These are phyloP conservation scores for Alloplasta piceator DNA, from an alignment of 2,888 invertebrate genomes.

Conservation along the genomic window DNA sequence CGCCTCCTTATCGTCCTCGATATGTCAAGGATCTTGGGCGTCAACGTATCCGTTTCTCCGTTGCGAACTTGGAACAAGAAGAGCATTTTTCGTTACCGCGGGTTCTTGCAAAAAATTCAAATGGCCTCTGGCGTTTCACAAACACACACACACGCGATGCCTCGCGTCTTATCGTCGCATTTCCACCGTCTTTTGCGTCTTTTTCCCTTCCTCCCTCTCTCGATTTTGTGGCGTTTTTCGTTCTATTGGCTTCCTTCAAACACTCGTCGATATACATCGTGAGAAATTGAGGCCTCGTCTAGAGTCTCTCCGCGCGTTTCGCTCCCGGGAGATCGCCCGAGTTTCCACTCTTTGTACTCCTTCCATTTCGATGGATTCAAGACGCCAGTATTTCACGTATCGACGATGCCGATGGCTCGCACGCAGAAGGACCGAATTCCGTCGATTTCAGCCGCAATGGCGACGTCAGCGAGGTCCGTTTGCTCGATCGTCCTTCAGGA, in stretches of 20 bases:
- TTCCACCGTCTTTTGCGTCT: constrained; percentile 1
- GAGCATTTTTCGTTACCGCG: constrained; percentile 26
- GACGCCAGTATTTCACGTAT: constrained; percentile 6
- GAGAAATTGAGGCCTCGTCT: constrained; percentile 57
- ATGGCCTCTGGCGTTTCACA: constrained; percentile 35
- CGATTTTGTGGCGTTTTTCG: constrained; percentile 5
- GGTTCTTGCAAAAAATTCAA: constrained; percentile 54
- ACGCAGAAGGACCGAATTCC: no score
- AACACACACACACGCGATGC: constrained; percentile 14
- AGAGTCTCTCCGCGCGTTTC: constrained; percentile 37
- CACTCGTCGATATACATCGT: constrained; percentile 56
- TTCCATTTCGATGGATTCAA: constrained; percentile 37
- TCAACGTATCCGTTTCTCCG: constrained; percentile 17
- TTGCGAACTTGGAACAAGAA: constrained; percentile 6
- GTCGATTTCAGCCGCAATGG: no score
- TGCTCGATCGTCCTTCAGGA: neutral
- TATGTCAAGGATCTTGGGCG: constrained; percentile 5
- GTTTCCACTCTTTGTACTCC: constrained; percentile 33
- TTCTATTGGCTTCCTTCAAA: constrained; percentile 19
- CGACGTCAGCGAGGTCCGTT: no score
- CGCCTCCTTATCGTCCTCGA: constrained; percentile 11
- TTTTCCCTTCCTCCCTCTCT: constrained; percentile 24
- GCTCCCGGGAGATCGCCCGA: constrained; percentile 46
- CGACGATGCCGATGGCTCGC: neutral
- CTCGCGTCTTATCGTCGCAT: constrained; percentile 49